Percentiles rank a stretch among this genome's conserved stretches.
These are phyloP conservation scores for Rhamphomyia laevipes DNA, from an alignment of 2,888 invertebrate species.

Conservation along the genomic window DNA sequence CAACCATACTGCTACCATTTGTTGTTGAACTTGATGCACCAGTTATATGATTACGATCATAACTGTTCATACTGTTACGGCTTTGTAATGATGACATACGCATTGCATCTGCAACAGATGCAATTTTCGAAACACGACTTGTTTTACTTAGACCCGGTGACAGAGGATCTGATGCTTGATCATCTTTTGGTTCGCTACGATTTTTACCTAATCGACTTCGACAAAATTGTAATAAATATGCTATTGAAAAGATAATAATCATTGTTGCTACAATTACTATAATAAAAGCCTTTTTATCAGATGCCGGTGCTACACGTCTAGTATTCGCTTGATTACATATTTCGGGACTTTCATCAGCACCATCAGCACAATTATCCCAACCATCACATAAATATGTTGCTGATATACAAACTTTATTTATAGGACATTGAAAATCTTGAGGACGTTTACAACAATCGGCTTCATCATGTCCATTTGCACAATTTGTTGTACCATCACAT, in stretches of 20 bases:
- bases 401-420: constrained; percentile 60
- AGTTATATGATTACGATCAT: constrained; percentile 59
- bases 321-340: constrained; percentile 43
- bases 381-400: constrained; percentile 60
- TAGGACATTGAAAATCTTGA: constrained; percentile 57
- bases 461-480: constrained; percentile 58
- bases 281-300: constrained; percentile 44
- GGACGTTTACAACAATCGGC: constrained; percentile 51
- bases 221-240: constrained; percentile 43
- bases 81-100: constrained; percentile 54
- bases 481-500: constrained; percentile 53
- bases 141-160: constrained; percentile 42
- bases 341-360: constrained; percentile 61
- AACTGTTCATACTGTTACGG: constrained; percentile 50
- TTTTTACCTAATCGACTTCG: constrained; percentile 41
- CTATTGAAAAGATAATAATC: constrained; percentile 42
- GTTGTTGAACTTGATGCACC: constrained; percentile 42
- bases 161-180: constrained; percentile 54
- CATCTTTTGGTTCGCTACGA: constrained; percentile 44
- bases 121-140: constrained; percentile 35
- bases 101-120: constrained; percentile 42
- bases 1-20: constrained; percentile 37
- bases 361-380: constrained; percentile 66
- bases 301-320: constrained; percentile 37
- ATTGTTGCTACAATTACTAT: constrained; percentile 45